Conservation (phyloP, 2,113 vertebrate species). For the Stictonetta naevosa region DNA sequence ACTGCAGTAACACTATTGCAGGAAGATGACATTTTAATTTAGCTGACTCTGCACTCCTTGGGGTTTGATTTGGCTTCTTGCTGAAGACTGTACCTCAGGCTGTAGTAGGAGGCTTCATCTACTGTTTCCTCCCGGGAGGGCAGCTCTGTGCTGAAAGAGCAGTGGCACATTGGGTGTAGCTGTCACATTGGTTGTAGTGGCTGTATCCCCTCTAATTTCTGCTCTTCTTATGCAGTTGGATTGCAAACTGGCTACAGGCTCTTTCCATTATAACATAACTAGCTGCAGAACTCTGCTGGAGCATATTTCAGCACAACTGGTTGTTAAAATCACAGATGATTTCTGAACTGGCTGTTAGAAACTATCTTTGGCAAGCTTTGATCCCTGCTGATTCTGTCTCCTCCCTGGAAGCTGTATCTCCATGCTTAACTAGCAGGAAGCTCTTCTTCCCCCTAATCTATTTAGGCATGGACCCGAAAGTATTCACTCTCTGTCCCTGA, state of each 20-base stretch:
- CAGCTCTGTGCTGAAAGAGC: background rate
- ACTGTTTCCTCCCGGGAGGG: background rate
- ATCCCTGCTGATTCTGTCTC: background rate
- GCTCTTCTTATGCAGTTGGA: background rate
- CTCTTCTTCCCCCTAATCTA: slow-evolving; percentile 30
- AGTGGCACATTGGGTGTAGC: background rate
- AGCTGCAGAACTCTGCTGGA: slow-evolving; percentile 40
- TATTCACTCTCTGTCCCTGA: rapidly evolving
- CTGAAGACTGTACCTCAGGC: background rate
- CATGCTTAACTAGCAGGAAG: slow-evolving; percentile 17
- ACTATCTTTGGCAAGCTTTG: slow-evolving; percentile 19
- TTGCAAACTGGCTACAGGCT: slow-evolving; percentile 3
- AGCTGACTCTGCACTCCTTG: background rate
- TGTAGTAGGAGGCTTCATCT: background rate
- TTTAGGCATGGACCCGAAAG: slow-evolving; percentile 2
- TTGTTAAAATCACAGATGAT: slow-evolving; percentile 43
- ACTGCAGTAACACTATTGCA: background rate
- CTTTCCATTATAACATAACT: slow-evolving; percentile 47
- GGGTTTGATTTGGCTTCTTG: background rate
- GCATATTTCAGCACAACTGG: slow-evolving; percentile 11
- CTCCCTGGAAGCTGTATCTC: slow-evolving; percentile 25
- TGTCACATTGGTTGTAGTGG: background rate
- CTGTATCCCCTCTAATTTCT: background rate
- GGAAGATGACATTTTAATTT: slow-evolving; percentile 55
- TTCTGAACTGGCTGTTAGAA: slow-evolving; percentile 47